Conservation (phyloP, 2,113 vertebrate genomes). For the Corythaeola cristata region DNA sequence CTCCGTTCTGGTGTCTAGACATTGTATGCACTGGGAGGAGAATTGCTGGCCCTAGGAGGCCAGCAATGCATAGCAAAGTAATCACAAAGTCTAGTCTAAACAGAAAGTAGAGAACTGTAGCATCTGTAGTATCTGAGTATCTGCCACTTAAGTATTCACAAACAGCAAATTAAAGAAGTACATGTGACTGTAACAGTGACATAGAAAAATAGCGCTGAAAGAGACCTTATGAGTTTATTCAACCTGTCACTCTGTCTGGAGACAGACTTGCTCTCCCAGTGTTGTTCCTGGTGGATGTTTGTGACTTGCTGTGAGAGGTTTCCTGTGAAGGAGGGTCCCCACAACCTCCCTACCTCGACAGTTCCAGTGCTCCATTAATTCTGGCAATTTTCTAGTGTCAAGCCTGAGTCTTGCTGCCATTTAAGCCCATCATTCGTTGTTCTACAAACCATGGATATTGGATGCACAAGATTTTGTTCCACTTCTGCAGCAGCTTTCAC, state of each 20-base stretch:
- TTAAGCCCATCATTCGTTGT: not conserved
- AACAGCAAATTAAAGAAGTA: not conserved
- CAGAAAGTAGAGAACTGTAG: not conserved
- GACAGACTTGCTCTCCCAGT: not conserved
- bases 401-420: not conserved
- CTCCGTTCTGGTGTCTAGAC: not conserved
- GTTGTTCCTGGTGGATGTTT: not conserved
- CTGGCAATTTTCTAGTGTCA: not conserved
- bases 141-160: not conserved
- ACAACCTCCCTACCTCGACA: not conserved
- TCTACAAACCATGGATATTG: not conserved
- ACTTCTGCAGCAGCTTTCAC: not conserved
- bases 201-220: accelerated
- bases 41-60: not conserved
- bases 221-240: accelerated
- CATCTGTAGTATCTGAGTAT: not conserved
- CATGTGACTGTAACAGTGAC: not conserved
- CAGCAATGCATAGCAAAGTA: not conserved
- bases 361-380: not conserved
- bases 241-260: not conserved
- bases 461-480: not conserved
- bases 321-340: not conserved
- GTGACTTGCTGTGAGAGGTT: not conserved
- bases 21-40: not conserved
- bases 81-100: not conserved